Percentiles rank a stretch among this genome's conserved stretches.
These are phyloP conservation scores for Calcarius ornatus DNA, from an alignment of 2,113 vertebrate species.

Conservation along the genomic window DNA sequence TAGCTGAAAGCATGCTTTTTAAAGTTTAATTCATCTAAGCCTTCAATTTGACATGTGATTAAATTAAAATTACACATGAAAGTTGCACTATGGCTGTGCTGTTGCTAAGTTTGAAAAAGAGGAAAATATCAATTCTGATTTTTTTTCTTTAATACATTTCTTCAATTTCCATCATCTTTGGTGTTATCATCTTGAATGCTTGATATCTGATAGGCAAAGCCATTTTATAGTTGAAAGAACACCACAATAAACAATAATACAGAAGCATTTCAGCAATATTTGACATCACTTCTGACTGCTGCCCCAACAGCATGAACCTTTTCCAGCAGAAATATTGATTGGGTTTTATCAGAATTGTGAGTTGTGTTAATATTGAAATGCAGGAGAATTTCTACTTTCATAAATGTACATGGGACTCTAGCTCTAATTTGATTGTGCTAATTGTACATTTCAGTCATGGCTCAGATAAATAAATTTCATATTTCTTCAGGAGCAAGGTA, in stretches of 20 bases:
- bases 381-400: neutral
- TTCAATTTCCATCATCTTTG: neutral
- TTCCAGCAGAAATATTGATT: neutral
- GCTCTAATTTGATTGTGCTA: neutral
- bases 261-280: neutral
- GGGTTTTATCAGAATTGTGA: neutral
- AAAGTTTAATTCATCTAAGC: constrained; percentile 61
- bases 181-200: neutral
- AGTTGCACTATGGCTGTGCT: neutral
- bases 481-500: neutral
- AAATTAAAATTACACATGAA: constrained; percentile 49
- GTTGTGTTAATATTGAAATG: neutral
- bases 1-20: constrained; percentile 53
- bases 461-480: neutral
- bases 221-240: neutral
- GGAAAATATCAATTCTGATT: neutral
- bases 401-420: neutral
- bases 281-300: neutral
- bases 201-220: neutral
- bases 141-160: neutral
- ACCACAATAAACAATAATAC: neutral
- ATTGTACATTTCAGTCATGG: neutral
- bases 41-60: constrained; percentile 48
- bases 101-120: neutral
- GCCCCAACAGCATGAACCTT: neutral